Evolutionary conservation across 2,113 vertebrate species (phyloP).

Genomic region (Murina feae): DNA sequence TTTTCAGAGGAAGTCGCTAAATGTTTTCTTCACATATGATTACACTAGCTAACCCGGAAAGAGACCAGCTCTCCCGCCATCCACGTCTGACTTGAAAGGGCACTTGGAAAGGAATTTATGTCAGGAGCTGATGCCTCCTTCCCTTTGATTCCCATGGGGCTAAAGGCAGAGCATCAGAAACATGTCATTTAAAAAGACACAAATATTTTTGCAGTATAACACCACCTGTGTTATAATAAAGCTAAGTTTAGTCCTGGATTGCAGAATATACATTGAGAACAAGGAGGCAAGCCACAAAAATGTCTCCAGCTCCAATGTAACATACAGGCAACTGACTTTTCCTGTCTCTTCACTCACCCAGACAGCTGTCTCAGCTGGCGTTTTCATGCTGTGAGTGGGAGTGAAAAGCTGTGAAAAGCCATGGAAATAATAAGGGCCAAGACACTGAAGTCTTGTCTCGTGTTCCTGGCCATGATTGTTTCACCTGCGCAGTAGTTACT

Average conservation of each 20-base stretch:
- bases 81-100: fast-evolving
- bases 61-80: background rate
- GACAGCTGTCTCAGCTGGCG: background rate
- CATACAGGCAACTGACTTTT: background rate
- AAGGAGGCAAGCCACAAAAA: background rate
- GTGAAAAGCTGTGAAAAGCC: background rate
- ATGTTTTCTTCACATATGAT: background rate
- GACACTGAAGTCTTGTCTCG: background rate
- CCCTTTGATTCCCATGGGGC: background rate
- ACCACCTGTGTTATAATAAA: background rate
- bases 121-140: background rate
- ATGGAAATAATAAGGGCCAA: background rate
- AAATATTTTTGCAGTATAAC: background rate
- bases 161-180: background rate
- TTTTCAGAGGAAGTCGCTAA: background rate
- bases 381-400: background rate
- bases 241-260: background rate
- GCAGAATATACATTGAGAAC: background rate
- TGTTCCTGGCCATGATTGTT: background rate
- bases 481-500: background rate
- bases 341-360: background rate
- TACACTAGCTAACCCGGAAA: background rate
- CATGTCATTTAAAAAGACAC: background rate
- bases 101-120: background rate
- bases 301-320: background rate